Conservation (phyloP, 2,888 invertebrate genomes). For the Molanna angustata region DNA sequence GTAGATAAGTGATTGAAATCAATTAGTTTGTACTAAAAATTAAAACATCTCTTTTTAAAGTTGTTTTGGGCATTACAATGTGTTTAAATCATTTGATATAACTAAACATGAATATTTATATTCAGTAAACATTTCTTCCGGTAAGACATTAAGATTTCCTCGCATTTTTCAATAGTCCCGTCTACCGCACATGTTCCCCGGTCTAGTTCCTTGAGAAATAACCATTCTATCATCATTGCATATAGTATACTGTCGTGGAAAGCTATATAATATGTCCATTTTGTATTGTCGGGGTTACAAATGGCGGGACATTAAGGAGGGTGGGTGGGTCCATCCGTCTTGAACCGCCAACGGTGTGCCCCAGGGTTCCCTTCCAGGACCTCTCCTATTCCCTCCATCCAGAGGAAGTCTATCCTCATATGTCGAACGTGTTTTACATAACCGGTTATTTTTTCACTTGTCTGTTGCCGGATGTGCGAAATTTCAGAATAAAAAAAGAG, state of each 20-base stretch:
- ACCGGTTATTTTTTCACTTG: neutral
- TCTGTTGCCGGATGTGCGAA: too few relatives aligned
- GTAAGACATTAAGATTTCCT: too few relatives aligned
- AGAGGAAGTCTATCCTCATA: neutral
- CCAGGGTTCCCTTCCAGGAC: constrained; percentile 6
- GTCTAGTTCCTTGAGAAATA: constrained; percentile 24
- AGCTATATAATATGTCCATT: constrained; percentile 32
- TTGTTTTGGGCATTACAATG: too few relatives aligned
- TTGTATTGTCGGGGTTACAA: constrained; percentile 41
- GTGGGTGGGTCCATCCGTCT: constrained; percentile 38
- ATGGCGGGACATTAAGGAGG: constrained; percentile 50
- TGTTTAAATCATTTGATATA: too few relatives aligned
- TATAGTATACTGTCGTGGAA: constrained; percentile 19
- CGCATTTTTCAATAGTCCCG: constrained; percentile 6
- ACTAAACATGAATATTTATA: too few relatives aligned
- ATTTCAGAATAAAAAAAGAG: too few relatives aligned
- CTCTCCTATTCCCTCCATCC: constrained; percentile 1
- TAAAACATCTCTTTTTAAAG: too few relatives aligned
- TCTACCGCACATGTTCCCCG: constrained; percentile 3
- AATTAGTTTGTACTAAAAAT: too few relatives aligned
- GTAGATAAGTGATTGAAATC: too few relatives aligned
- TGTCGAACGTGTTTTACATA: constrained; percentile 3
- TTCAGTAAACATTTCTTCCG: too few relatives aligned
- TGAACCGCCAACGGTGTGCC: constrained; percentile 32
- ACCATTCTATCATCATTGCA: constrained; percentile 21